phyloP scores from a whole-genome alignment of 2,888 invertebrate genomes.

The Netelia fuscicornis region DNA sequence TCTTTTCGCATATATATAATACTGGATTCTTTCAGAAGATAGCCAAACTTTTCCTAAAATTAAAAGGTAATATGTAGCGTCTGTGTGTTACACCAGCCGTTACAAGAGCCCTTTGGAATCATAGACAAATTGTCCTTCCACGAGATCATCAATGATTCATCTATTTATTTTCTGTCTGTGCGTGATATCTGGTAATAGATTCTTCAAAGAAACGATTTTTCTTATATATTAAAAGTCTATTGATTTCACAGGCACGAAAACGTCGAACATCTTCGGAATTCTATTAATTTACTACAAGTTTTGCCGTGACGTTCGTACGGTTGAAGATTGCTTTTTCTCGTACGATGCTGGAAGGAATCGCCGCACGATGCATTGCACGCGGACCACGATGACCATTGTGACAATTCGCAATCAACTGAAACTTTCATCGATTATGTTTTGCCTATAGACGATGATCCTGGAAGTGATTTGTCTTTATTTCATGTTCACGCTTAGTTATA shows the following conservation, averaged over 20 bases:
- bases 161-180: conserved; percentile 26
- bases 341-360: conserved; percentile 90
- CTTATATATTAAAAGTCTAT: neutral
- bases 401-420: conserved; percentile 79
- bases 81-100: neutral
- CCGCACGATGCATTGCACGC: conserved; percentile 96
- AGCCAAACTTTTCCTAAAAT: conserved; percentile 41
- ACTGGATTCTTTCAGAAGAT: conserved; percentile 56
- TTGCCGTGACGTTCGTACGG: conserved; percentile 79
- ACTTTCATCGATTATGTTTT: conserved; percentile 40
- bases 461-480: conserved; percentile 7
- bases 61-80: conserved; percentile 21
- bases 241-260: conserved; percentile 58
- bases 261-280: conserved; percentile 77
- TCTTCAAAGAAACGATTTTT: conserved; percentile 5
- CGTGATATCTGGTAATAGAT: conserved; percentile 36
- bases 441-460: neutral
- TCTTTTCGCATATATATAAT: conserved; percentile 39
- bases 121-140: conserved; percentile 32
- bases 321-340: conserved; percentile 87
- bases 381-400: conserved; percentile 92
- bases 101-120: conserved; percentile 8
- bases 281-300: conserved; percentile 81
- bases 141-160: conserved; percentile 42
- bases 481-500: conserved; percentile 5